A percentile compares a stretch with the other conserved stretches of the same genome.
Evolutionary conservation across 2,113 vertebrate species (phyloP).

Genomic region (Neotragus moschatus): DNA sequence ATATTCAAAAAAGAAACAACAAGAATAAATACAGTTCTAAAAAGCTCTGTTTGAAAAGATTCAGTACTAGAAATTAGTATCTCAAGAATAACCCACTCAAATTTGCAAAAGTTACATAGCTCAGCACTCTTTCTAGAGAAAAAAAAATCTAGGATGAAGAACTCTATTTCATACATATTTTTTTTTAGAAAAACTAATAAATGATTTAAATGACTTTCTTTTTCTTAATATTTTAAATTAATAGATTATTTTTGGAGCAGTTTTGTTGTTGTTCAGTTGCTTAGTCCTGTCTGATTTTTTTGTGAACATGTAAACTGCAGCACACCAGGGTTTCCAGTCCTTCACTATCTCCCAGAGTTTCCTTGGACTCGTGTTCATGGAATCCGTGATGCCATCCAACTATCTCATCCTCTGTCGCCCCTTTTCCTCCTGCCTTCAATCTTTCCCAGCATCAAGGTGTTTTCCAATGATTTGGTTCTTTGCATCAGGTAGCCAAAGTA

Average conservation of each 20-base stretch:
- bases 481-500: neutral
- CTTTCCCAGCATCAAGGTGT: neutral
- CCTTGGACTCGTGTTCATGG: neutral
- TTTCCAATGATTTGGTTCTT: neutral
- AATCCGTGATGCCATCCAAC: neutral
- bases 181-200: neutral
- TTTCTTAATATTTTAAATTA: neutral
- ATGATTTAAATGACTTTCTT: neutral
- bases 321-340: neutral
- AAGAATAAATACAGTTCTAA: neutral
- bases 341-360: neutral
- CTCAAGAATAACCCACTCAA: slow-evolving; percentile 44
- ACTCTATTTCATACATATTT: neutral
- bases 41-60: slow-evolving; percentile 30
- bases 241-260: neutral
- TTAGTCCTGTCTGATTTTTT: neutral
- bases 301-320: fast-evolving
- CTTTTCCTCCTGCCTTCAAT: neutral
- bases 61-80: slow-evolving; percentile 68
- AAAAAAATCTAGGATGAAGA: slow-evolving; percentile 44
- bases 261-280: neutral
- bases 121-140: slow-evolving; percentile 28
- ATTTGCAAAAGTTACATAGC: slow-evolving; percentile 42
- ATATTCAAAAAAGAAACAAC: neutral
- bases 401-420: neutral